Evolutionary conservation across 2,888 invertebrate species (phyloP).

Genomic region (Dilophus febrilis): DNA sequence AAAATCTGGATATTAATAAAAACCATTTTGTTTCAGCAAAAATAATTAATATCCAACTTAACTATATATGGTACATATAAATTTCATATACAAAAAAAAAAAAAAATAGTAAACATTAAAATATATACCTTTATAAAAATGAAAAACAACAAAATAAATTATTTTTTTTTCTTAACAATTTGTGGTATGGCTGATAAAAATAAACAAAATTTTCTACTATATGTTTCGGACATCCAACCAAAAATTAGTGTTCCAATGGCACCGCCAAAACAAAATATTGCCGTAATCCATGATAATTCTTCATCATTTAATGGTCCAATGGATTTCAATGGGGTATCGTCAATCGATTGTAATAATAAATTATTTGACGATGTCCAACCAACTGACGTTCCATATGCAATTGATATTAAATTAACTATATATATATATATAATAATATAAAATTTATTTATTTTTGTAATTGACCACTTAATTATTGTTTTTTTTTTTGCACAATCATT

Average conservation of each 20-base stretch:
- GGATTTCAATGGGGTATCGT: conserved; percentile 1
- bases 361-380: conserved; percentile 1
- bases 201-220: conserved; percentile 2
- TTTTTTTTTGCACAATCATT: no score
- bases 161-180: not conserved
- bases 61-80: conserved; percentile 11
- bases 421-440: no score
- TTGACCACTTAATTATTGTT: no score
- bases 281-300: conserved; percentile 2
- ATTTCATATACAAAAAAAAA: not conserved
- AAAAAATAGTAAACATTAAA: not conserved
- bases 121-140: no score
- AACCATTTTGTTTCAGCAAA: conserved; percentile 18
- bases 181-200: not conserved
- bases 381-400: no score
- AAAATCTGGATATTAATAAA: conserved; percentile 17
- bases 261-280: conserved; percentile 2
- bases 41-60: conserved; percentile 21
- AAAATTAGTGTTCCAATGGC: conserved; percentile 2
- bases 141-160: no score
- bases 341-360: not conserved
- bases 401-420: no score
- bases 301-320: not conserved
- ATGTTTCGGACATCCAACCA: conserved; percentile 1
- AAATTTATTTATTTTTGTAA: no score